Percentiles rank a stretch among this genome's conserved stretches.
Conservation (phyloP, 2,797 vertebrate species). For the Hylomyscus alleni region DNA sequence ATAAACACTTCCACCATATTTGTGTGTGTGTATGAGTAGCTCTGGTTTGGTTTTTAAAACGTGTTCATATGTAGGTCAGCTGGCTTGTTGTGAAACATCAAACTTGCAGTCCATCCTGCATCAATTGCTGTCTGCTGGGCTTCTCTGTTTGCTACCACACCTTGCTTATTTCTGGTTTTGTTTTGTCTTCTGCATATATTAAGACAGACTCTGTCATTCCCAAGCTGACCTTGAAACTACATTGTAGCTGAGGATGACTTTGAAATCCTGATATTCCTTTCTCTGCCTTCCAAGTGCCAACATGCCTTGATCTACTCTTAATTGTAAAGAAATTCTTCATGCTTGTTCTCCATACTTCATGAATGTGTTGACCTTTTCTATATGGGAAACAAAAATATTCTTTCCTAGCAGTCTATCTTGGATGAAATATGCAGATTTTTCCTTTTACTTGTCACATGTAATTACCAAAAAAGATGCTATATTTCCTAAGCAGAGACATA, state of each 20-base stretch:
- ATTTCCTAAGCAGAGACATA: neutral
- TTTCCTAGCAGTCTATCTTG: neutral
- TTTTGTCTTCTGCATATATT: neutral
- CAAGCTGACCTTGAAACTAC: neutral
- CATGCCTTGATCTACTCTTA: neutral
- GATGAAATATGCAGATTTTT: neutral
- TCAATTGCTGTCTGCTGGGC: neutral
- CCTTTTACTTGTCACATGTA: neutral
- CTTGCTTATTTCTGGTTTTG: neutral
- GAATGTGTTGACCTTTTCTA: neutral
- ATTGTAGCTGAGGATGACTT: neutral
- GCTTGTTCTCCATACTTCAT: neutral
- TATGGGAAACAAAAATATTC: neutral
- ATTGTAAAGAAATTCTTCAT: neutral
- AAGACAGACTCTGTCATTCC: neutral
- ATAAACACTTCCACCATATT: neutral
- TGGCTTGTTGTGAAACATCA: neutral
- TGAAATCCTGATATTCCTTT: neutral
- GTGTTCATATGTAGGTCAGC: neutral
- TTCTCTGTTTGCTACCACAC: neutral
- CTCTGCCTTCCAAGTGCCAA: neutral
- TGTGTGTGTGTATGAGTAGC: no score
- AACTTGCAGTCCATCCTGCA: neutral
- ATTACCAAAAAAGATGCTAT: neutral
- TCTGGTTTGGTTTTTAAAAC: neutral